phyloP scores from a whole-genome alignment of 2,113 vertebrate species.

The Neofelis nebulosa region DNA sequence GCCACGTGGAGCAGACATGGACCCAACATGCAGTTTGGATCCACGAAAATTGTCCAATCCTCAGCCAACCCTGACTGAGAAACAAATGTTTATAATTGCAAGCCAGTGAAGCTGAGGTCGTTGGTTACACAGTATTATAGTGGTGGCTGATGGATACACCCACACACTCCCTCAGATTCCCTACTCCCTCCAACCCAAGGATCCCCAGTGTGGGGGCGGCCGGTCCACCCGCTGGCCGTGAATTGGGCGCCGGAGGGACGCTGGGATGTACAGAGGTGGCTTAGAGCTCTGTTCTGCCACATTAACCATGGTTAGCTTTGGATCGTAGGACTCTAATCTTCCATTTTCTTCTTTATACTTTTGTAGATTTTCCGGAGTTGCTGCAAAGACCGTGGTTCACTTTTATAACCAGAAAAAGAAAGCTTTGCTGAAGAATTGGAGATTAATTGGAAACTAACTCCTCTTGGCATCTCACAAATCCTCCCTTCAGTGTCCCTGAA shows the following conservation, averaged over 20 bases:
- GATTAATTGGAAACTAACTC: not conserved
- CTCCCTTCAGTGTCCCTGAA: not conserved
- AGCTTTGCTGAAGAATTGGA: not conserved
- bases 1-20: not conserved
- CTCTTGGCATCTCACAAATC: not conserved
- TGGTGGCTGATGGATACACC: not conserved
- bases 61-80: not conserved
- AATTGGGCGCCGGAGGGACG: not conserved
- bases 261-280: too few species aligned
- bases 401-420: not conserved
- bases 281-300: not conserved
- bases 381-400: not conserved
- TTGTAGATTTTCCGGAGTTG: not conserved
- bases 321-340: not conserved
- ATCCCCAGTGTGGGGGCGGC: not conserved
- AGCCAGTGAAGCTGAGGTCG: not conserved
- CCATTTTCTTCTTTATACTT: not conserved
- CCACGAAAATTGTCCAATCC: not conserved
- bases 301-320: not conserved
- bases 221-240: not conserved
- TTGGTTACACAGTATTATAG: not conserved
- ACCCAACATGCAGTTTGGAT: not conserved
- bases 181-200: not conserved
- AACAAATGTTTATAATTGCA: not conserved
- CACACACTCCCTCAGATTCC: not conserved